A percentile compares a stretch with the other conserved stretches of the same genome.
Conservation (phyloP, 2,797 vertebrate genomes). For the Numenius phaeopus region DNA sequence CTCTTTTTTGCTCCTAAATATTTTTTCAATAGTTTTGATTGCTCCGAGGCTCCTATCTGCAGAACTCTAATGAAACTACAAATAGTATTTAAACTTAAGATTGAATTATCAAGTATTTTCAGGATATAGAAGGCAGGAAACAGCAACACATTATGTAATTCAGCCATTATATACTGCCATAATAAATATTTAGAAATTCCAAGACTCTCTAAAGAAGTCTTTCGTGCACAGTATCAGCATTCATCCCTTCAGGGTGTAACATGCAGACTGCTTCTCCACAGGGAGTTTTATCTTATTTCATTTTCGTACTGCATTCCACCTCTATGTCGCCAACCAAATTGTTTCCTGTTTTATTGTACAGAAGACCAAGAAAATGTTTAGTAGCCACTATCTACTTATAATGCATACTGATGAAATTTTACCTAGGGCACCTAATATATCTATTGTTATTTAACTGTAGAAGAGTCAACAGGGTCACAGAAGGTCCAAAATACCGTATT, state of each 20-base stretch:
- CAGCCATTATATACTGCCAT: conserved; percentile 74
- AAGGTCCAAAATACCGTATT: neutral
- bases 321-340: conserved; percentile 77
- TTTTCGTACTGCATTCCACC: conserved; percentile 74
- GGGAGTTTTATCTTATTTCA: conserved; percentile 78
- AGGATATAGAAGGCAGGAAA: conserved; percentile 74
- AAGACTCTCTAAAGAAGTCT: conserved; percentile 70
- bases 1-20: conserved; percentile 31
- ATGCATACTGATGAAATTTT: conserved; percentile 68
- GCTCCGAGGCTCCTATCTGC: conserved; percentile 46
- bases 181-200: conserved; percentile 81
- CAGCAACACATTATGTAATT: conserved; percentile 73
- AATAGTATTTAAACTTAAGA: conserved; percentile 42
- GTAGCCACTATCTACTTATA: conserved; percentile 65
- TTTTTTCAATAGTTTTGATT: conserved; percentile 45
- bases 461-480: neutral
- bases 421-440: conserved; percentile 44
- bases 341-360: conserved; percentile 76
- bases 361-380: conserved; percentile 67
- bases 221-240: conserved; percentile 76
- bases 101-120: conserved; percentile 72
- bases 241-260: conserved; percentile 74
- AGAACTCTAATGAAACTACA: conserved; percentile 42
- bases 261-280: conserved; percentile 64
- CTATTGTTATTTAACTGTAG: neutral